phyloP scores from a whole-genome alignment of 2,888 invertebrate genomes.

The Caenorhabditis japonica region DNA sequence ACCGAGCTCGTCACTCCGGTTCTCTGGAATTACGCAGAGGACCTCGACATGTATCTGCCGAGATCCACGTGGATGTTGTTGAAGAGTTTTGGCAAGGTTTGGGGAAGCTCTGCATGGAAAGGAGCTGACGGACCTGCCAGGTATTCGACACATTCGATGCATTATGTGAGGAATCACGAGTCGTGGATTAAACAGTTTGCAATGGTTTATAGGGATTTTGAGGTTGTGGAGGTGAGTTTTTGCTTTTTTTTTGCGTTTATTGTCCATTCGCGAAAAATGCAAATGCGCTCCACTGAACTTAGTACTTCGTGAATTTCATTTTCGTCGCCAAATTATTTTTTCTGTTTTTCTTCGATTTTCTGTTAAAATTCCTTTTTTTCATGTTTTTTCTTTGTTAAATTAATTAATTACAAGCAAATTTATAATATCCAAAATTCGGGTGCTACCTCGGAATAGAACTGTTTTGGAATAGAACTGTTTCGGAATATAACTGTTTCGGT shows the following conservation, averaged over 20 bases:
- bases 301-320: no score
- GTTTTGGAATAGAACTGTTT: no score
- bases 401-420: no score
- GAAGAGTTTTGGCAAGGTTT: constrained; percentile 82
- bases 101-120: constrained; percentile 86
- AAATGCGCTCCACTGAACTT: no score
- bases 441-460: no score
- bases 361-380: no score
- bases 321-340: no score
- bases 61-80: constrained; percentile 81
- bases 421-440: no score
- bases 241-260: background rate
- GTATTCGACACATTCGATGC: constrained; percentile 78
- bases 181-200: constrained; percentile 78
- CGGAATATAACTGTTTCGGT: no score
- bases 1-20: constrained; percentile 72
- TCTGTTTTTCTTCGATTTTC: no score
- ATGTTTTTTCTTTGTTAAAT: no score
- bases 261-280: no score
- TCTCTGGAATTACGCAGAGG: constrained; percentile 76
- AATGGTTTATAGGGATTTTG: constrained; percentile 71
- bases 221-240: constrained; percentile 64
- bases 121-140: constrained; percentile 80
- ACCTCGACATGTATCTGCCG: constrained; percentile 73
- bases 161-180: constrained; percentile 79